These are phyloP conservation scores for Noctua pronuba DNA, from an alignment of 2,888 invertebrate genomes.

Conservation along the genomic window DNA sequence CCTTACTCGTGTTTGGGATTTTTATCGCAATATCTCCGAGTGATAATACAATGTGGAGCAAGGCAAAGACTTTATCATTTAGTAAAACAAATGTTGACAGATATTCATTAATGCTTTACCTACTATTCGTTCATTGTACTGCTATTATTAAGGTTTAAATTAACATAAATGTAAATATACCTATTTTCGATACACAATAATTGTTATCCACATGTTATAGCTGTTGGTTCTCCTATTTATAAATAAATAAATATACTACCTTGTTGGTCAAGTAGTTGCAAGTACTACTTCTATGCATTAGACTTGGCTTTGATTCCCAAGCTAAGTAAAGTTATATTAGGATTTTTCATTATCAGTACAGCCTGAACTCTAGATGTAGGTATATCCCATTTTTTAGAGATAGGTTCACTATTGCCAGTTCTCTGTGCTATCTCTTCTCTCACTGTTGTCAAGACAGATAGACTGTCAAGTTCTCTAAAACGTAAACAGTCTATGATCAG, in stretches of 20 bases:
- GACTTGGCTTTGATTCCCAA: background rate
- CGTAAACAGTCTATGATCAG: background rate
- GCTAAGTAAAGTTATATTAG: background rate
- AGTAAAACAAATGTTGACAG: slow-evolving; percentile 36
- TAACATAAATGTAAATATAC: too few relatives aligned
- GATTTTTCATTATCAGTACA: background rate
- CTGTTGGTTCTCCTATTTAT: too few relatives aligned
- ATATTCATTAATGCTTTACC: slow-evolving; percentile 18
- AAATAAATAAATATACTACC: background rate
- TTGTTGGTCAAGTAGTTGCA: background rate
- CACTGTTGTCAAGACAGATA: background rate
- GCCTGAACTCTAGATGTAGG: background rate
- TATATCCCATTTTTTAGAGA: background rate
- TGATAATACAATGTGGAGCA: slow-evolving; percentile 67
- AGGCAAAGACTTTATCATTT: slow-evolving; percentile 64
- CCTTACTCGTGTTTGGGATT: slow-evolving; percentile 35
- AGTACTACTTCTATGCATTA: background rate
- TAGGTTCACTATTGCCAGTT: background rate
- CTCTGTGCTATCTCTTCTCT: background rate
- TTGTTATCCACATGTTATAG: too few relatives aligned
- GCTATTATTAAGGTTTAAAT: slow-evolving; percentile 5
- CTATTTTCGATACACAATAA: too few relatives aligned
- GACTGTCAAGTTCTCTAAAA: background rate
- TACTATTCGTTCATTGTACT: background rate
- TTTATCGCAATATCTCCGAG: slow-evolving; percentile 41